phyloP scores from a whole-genome alignment of 2,888 invertebrate species.

The Xestia rhomboidea region DNA sequence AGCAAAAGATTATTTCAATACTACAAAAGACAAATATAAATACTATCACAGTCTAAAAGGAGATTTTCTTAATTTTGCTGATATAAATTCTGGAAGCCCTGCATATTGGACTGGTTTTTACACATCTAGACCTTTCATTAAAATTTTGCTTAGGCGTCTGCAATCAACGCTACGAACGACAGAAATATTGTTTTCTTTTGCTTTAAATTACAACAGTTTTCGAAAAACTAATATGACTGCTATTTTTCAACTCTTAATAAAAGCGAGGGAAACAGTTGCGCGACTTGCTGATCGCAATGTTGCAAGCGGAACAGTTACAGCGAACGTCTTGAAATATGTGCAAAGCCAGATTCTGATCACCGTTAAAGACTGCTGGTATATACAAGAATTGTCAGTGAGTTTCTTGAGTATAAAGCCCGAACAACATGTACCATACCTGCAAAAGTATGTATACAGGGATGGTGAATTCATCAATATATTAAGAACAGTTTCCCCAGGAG shows the following conservation, averaged over 20 bases:
- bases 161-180: conserved; percentile 95
- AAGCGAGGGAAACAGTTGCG: conserved; percentile 94
- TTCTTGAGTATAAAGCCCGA: conserved; percentile 93
- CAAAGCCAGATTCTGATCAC: conserved; percentile 91
- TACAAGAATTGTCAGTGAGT: conserved; percentile 83
- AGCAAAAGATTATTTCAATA: conserved; percentile 95
- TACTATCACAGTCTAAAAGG: conserved; percentile 94
- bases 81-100: conserved; percentile 95
- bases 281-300: conserved; percentile 99
- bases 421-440: conserved; percentile 91
- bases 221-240: conserved; percentile 88
- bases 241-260: conserved; percentile 88
- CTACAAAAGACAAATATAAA: conserved; percentile 91
- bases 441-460: conserved; percentile 84
- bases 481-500: conserved; percentile 89
- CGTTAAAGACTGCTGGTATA: conserved; percentile 83
- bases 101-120: conserved; percentile 99
- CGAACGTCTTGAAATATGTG: conserved; percentile 96
- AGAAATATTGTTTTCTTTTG: conserved; percentile 96
- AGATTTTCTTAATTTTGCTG: conserved; percentile 98
- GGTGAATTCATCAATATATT: conserved; percentile 84
- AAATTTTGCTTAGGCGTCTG: conserved; percentile 95
- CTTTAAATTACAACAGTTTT: conserved; percentile 92
- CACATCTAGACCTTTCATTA: conserved; percentile 96
- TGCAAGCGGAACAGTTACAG: conserved; percentile 97